These are phyloP conservation scores for Microcebus griseorufus DNA, from an alignment of 2,113 vertebrate species.

Conservation along the genomic window DNA sequence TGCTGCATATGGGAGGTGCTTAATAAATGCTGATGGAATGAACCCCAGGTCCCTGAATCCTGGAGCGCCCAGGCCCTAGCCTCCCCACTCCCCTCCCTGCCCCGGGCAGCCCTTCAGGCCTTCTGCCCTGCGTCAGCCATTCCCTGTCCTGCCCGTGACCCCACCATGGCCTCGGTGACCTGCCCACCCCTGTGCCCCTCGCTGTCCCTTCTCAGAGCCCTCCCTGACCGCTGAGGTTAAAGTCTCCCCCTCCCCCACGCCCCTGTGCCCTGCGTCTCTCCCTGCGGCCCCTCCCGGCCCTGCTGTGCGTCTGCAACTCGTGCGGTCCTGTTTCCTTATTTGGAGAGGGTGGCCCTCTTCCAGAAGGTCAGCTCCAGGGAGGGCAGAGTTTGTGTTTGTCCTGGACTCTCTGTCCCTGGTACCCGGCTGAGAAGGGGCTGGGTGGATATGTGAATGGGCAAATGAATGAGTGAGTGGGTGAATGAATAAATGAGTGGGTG, in stretches of 20 bases:
- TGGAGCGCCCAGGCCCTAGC: not conserved
- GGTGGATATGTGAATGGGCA: not conserved
- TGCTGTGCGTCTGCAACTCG: not conserved
- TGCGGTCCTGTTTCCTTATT: not conserved
- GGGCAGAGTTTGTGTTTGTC: not conserved
- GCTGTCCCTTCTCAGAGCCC: not conserved
- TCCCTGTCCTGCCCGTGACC: too few species aligned
- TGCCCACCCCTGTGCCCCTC: not conserved
- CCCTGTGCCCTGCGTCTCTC: not conserved
- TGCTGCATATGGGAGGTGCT: not conserved
- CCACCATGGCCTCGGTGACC: not conserved
- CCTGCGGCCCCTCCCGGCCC: not conserved
- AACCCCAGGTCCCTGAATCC: not conserved
- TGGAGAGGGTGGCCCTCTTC: not conserved
- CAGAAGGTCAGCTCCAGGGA: not conserved
- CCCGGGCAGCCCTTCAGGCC: not conserved
- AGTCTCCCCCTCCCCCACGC: not conserved
- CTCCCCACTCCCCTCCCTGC: not conserved
- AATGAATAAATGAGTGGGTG: not conserved
- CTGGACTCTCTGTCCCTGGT: not conserved
- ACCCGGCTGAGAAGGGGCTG: not conserved
- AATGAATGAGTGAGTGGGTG: not conserved
- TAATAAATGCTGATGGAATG: not conserved
- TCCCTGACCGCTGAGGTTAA: not conserved
- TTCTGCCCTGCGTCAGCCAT: too few species aligned